A percentile compares a stretch with the other conserved stretches of the same genome.
These are phyloP conservation scores for Stigmatopora argus DNA, from an alignment of 2,113 vertebrate species.

Conservation along the genomic window DNA sequence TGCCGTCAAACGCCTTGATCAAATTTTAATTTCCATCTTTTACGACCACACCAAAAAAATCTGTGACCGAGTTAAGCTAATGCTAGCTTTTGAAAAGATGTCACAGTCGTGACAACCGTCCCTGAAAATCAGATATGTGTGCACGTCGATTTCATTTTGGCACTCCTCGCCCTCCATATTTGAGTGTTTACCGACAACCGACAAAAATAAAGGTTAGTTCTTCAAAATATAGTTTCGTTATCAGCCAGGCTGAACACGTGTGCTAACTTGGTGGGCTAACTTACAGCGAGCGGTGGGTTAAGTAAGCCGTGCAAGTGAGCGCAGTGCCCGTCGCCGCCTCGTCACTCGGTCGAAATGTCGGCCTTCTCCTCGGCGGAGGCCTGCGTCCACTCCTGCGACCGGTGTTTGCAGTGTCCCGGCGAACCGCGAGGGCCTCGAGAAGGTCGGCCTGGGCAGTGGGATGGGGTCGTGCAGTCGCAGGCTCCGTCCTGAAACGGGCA, in stretches of 20 bases:
- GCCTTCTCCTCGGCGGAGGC: conserved; percentile 72
- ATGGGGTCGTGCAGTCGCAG: conserved; percentile 86
- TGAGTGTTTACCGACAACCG: no score
- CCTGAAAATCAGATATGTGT: no score
- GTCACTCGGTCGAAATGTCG: conserved; percentile 68
- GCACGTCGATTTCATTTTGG: no score
- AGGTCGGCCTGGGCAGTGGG: conserved; percentile 79
- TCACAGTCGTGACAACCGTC: no score
- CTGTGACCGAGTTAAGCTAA: no score
- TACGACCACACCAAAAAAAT: no score
- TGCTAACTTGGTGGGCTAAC: conserved; percentile 16
- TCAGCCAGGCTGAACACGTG: conserved; percentile 15
- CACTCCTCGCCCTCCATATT: no score
- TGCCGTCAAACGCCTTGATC: no score
- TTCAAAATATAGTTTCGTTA: no score
- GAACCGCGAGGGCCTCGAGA: conserved; percentile 80
- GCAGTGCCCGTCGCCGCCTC: conserved; percentile 14
- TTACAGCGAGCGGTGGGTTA: background rate
- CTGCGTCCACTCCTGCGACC: conserved; percentile 64
- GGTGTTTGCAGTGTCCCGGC: conserved; percentile 85
- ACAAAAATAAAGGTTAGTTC: no score
- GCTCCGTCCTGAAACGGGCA: conserved; percentile 69
- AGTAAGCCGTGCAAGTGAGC: conserved; percentile 13
- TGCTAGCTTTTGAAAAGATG: no score
- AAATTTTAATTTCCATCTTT: no score